phyloP scores from a whole-genome alignment of 2,797 vertebrate genomes.

The Coregonus ussuriensis region DNA sequence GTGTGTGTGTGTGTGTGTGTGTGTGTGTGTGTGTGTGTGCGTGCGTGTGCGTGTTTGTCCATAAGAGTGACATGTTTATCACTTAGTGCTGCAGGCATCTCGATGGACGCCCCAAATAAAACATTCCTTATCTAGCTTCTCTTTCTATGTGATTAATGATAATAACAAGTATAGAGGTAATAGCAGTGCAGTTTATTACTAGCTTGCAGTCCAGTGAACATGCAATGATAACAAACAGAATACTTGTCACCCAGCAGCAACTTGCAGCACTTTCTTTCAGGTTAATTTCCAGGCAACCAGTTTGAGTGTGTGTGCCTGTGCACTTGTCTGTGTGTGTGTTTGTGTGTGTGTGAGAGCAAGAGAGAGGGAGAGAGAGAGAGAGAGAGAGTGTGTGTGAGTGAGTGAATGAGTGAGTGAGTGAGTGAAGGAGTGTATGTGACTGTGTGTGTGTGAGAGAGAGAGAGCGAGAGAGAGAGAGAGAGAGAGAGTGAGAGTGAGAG shows the following conservation, averaged over 20 bases:
- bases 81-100: not conserved
- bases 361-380: not conserved
- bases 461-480: not conserved
- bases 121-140: not conserved
- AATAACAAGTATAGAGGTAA: not conserved
- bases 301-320: slow-evolving; percentile 1
- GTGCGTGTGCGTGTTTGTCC: slow-evolving; percentile 14
- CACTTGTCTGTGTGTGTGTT: slow-evolving; percentile 2
- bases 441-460: not conserved
- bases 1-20: slow-evolving; percentile 23
- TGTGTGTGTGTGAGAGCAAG: not conserved
- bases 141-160: not conserved
- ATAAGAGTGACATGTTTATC: not conserved
- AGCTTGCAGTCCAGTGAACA: not conserved
- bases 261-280: not conserved
- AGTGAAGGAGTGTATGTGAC: not conserved
- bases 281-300: not conserved
- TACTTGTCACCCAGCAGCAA: not conserved
- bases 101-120: not conserved
- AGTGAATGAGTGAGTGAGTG: not conserved
- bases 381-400: not conserved
- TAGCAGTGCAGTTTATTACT: not conserved
- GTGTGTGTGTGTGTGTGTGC: slow-evolving; percentile 7
- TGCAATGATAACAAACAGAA: not conserved
- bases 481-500: not conserved